A percentile compares a stretch with the other conserved stretches of the same genome.
These are phyloP conservation scores for Calameuta filiformis DNA, from an alignment of 2,888 invertebrate species.

Conservation along the genomic window DNA sequence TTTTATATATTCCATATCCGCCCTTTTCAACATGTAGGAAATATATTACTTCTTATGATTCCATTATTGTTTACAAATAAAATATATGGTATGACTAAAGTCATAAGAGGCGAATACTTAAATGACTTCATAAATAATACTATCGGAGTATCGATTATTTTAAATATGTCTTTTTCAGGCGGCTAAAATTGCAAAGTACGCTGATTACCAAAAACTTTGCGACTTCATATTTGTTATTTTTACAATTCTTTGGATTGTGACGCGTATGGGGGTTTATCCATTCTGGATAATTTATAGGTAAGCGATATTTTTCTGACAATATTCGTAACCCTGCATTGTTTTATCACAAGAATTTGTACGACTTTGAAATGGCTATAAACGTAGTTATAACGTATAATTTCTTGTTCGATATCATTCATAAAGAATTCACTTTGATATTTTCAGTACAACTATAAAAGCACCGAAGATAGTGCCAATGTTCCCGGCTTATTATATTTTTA, in stretches of 20 bases:
- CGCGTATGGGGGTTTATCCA: conserved; percentile 90
- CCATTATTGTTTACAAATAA: no score
- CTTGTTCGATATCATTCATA: background rate
- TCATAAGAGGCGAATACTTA: no score
- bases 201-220: conserved; percentile 87
- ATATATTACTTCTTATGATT: no score
- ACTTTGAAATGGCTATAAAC: background rate
- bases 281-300: conserved; percentile 87
- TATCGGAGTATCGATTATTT: no score
- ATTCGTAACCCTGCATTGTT: no score
- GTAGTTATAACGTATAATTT: background rate
- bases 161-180: conserved; percentile 70
- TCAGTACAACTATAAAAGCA: conserved; percentile 85
- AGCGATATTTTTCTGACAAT: conserved; percentile 37
- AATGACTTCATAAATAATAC: no score
- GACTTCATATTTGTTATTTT: conserved; percentile 90
- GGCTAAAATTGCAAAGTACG: conserved; percentile 95
- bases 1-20: no score
- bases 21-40: no score
- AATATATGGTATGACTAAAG: no score
- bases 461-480: conserved; percentile 89
- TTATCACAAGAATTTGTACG: no score
- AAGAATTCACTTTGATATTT: conserved; percentile 37
- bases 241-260: conserved; percentile 90
- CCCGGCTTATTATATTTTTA: conserved; percentile 95